Percentiles rank a stretch among this genome's conserved stretches.
Conservation (phyloP, 2,888 invertebrate species). For the Hipparchia sbordonii region DNA sequence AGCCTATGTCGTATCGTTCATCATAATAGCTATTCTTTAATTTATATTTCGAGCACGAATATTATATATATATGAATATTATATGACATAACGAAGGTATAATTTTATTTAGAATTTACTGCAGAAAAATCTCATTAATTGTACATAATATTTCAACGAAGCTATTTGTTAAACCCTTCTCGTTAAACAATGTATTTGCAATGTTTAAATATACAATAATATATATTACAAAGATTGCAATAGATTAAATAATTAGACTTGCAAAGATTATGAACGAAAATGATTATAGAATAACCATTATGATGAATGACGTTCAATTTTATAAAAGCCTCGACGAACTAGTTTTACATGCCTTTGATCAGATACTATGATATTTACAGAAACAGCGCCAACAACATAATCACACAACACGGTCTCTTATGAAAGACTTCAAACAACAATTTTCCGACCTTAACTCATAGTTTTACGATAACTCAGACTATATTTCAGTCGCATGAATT, state of each 20-base stretch:
- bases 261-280: neutral
- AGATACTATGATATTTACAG: conserved; percentile 18
- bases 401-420: conserved; percentile 26
- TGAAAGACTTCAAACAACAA: conserved; percentile 66
- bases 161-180: neutral
- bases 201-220: too few relatives aligned
- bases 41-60: neutral
- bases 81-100: too few relatives aligned
- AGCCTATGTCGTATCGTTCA: neutral
- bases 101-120: too few relatives aligned
- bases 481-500: conserved; percentile 66
- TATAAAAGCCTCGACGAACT: neutral
- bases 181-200: too few relatives aligned
- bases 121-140: neutral
- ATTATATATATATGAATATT: neutral
- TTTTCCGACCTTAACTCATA: conserved; percentile 55
- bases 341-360: neutral
- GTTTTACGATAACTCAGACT: conserved; percentile 62
- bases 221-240: neutral
- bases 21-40: conserved; percentile 12
- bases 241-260: neutral
- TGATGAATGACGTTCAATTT: neutral
- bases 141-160: neutral
- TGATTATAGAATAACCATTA: neutral
- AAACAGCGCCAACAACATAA: conserved; percentile 37